Percentiles rank a stretch among this genome's conserved stretches.
Conservation (phyloP, 2,797 vertebrate species). For the Bryconaethiops microstoma region DNA sequence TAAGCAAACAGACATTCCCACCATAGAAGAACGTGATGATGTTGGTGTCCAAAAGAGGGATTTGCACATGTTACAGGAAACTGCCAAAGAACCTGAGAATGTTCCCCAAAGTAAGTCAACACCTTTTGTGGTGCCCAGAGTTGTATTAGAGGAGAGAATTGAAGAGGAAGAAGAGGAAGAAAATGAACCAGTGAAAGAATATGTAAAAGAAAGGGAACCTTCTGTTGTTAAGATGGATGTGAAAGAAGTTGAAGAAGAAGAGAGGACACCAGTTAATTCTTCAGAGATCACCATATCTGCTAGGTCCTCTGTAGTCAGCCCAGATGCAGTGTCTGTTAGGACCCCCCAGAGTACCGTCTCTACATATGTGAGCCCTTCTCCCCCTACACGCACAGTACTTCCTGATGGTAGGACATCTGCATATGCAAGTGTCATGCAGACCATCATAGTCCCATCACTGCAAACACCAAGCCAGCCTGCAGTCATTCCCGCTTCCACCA, state of each 20-base stretch:
- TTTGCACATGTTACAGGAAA: constrained; percentile 76
- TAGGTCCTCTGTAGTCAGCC: constrained; percentile 64
- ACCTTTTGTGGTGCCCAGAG: constrained; percentile 63
- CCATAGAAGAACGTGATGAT: constrained; percentile 71
- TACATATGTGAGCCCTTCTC: constrained; percentile 63
- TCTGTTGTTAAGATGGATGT: constrained; percentile 55
- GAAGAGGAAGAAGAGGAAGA: constrained; percentile 68
- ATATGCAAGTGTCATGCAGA: constrained; percentile 93
- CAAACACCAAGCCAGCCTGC: constrained; percentile 59
- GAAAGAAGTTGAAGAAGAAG: constrained; percentile 53
- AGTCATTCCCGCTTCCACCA: constrained; percentile 21
- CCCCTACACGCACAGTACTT: constrained; percentile 72
- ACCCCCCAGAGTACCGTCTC: constrained; percentile 59
- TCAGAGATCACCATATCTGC: constrained; percentile 66
- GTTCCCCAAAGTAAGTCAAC: constrained; percentile 63
- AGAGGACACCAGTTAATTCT: constrained; percentile 50
- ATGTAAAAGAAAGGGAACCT: constrained; percentile 38
- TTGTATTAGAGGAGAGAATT: constrained; percentile 67
- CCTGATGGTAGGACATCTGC: constrained; percentile 83
- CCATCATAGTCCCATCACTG: constrained; percentile 78
- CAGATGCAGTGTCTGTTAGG: constrained; percentile 61
- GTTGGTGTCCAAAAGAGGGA: constrained; percentile 75
- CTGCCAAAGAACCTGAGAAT: constrained; percentile 69
- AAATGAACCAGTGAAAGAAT: constrained; percentile 54
- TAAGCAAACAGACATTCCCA: constrained; percentile 63